Base-by-base conservation (phyloP, 2,113 vertebrate genomes). In the Dicerorhinus sumatrensis region DNA sequence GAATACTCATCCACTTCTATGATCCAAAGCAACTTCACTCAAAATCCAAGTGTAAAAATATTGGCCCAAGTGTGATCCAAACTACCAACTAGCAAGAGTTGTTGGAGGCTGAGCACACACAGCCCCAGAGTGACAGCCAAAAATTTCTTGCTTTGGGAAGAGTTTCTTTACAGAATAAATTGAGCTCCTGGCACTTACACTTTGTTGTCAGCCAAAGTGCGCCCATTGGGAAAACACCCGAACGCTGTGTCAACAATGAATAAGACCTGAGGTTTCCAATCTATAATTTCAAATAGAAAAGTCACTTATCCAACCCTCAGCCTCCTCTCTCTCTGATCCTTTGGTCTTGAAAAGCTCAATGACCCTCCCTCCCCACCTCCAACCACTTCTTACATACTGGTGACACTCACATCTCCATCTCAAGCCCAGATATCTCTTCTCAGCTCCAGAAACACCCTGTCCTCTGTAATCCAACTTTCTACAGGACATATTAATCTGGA, bases 191-290 rank as follows among this genome's bases (percentile, higher is more conserved):
- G 89, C 70, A 95, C 33, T 92, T 48, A 93, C 18, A 31, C 69
- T 96, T 81, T 67, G 85, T 69, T 95, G 91, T 86, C 89, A 94
- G 42, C 82, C 86, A 84, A 83, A 94, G 86, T 54, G 36, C 86
- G 31, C 89, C 93, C 92, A 88, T 33, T 58, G 90, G 92, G 94
- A 87, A 96, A 96, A 97, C 27, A 93, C 84, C 33, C n/a, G 1
- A 94, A 94, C 81, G 75, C 73, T 96, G 36, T 89, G 48, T 95
- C 92, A 87, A 96, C 67, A 89, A 39, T 36, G 65, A 97, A 62
- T 76, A 88, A 94, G 56, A 72, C 75, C 84, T 69, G 36, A 90
- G 87, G 39, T 12, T 84, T 94, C 70, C 84, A 67, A 76, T 29
- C 83, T 94, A 75, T 76, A 27, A 97, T 91, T 97, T 94, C 42